Evolutionary conservation across 2,888 invertebrate species (phyloP).

Genomic region (Heliconius aoede): DNA sequence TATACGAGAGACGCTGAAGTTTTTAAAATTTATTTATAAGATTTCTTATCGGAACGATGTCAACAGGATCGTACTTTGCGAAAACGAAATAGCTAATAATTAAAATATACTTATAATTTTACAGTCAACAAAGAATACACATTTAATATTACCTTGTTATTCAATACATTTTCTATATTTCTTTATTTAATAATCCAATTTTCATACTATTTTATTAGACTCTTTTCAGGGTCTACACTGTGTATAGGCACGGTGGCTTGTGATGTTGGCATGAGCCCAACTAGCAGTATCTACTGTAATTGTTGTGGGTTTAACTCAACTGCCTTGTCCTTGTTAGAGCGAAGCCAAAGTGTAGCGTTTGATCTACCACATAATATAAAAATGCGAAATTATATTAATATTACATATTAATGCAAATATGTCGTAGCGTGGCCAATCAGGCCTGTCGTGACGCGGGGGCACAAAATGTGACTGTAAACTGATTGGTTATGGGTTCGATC

Average conservation of each 20-base stretch:
- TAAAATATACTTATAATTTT: background rate
- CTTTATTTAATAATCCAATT: background rate
- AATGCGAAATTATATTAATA: background rate
- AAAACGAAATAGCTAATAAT: background rate
- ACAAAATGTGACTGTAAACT: too few relatives aligned
- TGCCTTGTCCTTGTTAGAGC: background rate
- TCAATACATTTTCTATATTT: background rate
- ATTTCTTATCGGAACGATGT: too few relatives aligned
- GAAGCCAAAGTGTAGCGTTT: background rate
- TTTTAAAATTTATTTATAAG: background rate
- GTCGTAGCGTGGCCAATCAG: too few relatives aligned
- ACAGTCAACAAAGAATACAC: background rate
- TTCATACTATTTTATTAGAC: background rate
- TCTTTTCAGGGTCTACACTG: too few relatives aligned
- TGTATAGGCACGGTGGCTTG: background rate
- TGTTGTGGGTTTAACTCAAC: constrained; percentile 3
- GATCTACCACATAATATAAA: background rate
- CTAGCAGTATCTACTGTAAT: background rate
- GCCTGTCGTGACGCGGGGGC: too few relatives aligned
- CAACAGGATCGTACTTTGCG: too few relatives aligned
- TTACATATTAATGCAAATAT: background rate
- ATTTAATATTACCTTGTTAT: background rate
- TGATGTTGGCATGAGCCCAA: background rate
- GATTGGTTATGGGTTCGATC: too few relatives aligned
- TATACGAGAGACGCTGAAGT: background rate